Percentiles rank a stretch among this genome's conserved stretches.
These are phyloP conservation scores for Noctua comes DNA, from an alignment of 2,888 invertebrate species.

Conservation along the genomic window DNA sequence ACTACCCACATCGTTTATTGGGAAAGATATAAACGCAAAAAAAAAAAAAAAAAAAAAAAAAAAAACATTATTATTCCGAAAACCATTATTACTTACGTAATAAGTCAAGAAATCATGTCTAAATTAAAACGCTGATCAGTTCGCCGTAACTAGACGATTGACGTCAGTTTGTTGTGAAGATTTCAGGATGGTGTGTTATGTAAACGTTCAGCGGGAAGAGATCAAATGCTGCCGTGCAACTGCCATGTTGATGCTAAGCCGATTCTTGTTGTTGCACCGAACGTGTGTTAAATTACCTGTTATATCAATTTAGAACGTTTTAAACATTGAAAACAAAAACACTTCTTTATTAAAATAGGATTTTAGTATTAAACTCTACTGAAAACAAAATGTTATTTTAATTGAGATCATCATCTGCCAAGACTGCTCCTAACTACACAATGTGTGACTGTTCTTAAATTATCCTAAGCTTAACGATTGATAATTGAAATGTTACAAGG, in stretches of 20 bases:
- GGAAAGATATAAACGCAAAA: constrained; percentile 6
- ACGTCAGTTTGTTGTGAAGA: constrained; percentile 48
- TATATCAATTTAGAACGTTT: background rate
- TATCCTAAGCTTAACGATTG: too few species aligned
- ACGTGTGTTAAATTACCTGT: background rate
- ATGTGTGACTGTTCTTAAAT: background rate
- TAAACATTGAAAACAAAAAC: background rate
- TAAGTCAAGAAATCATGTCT: constrained; percentile 17
- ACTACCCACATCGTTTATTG: constrained; percentile 16
- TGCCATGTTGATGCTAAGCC: constrained; percentile 11
- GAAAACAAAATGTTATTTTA: background rate
- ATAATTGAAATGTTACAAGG: too few species aligned
- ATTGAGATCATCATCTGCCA: background rate
- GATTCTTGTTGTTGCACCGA: background rate
- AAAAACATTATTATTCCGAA: too few species aligned
- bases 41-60: too few species aligned
- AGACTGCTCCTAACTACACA: background rate
- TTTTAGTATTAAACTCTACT: background rate
- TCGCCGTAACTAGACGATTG: constrained; percentile 27
- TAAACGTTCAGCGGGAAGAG: constrained; percentile 27
- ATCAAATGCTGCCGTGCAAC: constrained; percentile 22
- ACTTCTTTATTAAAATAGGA: background rate
- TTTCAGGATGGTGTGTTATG: constrained; percentile 29
- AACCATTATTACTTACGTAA: constrained; percentile 23
- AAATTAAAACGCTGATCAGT: constrained; percentile 20